Evolutionary conservation across 2,797 vertebrate genomes (phyloP), one percentile per base, ranked within the genome.

Genomic region (Hoplostethus atlanticus): DNA sequence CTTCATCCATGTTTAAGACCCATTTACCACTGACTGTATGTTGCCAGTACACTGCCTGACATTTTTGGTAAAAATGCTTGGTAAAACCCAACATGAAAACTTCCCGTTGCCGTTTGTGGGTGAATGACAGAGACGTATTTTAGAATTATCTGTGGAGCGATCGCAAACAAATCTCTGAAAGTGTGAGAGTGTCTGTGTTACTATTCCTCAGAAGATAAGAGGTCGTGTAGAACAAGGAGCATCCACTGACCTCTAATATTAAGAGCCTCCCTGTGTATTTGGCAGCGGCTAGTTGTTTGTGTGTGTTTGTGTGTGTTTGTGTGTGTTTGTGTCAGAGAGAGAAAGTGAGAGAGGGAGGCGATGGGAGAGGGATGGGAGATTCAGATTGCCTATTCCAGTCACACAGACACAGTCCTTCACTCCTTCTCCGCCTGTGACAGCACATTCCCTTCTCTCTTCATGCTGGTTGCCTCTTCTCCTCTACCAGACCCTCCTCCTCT

Each of bases 341-440:
- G 51, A 13, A 46, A 44, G 56, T 30, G 15, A 21, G 44, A 30
- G 25, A 62, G 44, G 48, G 42, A 47, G 59, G 38, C 44, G 21
- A 52, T 42, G 57, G 60, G 68, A 73, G 47, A 54, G 25, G 74
- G 69, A 56, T 58, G 72, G 25, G 76, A 48, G 71, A 81, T 82
- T 81, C 74, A 91, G 91, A 96, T 95, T 96, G 94, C 86, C 93
- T 93, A 96, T 96, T 97, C 95, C 92, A 92, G 94, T 95, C 96
- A 96, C 95, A 96, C 90, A 86, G 77, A 84, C 56, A 79, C 90
- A 87, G 89, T 93, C 90, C 90, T 93, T 93, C 93, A 92, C 93
- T 94, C 90, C 21, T 21, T 21, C 91, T 92, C 93, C 92, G 92
- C 89, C 81, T 91, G 86, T 95, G 95, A 96, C 95, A 94, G 93